phyloP scores from a whole-genome alignment of 2,888 invertebrate genomes.

The Dryococelus australis region DNA sequence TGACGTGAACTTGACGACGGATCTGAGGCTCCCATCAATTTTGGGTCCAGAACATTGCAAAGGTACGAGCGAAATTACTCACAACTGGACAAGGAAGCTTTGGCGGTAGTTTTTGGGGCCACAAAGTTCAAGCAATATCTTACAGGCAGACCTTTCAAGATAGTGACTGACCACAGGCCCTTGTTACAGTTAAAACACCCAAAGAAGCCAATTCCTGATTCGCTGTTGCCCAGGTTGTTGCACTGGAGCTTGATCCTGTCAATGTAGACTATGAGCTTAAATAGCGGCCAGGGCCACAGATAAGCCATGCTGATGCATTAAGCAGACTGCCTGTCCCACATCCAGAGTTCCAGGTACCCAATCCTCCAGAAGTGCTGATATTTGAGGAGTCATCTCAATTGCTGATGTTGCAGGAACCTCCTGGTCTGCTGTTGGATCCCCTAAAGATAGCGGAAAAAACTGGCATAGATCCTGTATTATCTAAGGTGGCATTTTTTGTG shows the following conservation, averaged over 20 bases:
- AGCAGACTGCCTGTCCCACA: conserved; percentile 31
- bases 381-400: neutral
- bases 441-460: neutral
- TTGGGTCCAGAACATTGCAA: neutral
- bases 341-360: neutral
- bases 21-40: conserved; percentile 51
- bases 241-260: neutral
- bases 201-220: conserved; percentile 42
- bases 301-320: conserved; percentile 36
- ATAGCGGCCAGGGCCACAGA: neutral
- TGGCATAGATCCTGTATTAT: neutral
- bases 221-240: conserved; percentile 30
- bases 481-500: neutral
- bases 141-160: neutral
- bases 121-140: neutral
- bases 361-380: neutral
- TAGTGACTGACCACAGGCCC: conserved; percentile 45
- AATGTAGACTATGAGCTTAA: conserved; percentile 24
- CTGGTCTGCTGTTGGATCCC: neutral
- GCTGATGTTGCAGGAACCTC: neutral
- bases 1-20: conserved; percentile 48
- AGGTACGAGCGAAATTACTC: neutral
- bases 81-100: neutral
- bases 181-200: conserved; percentile 47
- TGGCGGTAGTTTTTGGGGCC: neutral